A percentile compares a stretch with the other conserved stretches of the same genome.
These are phyloP conservation scores for Bombus waltoni DNA, from an alignment of 1,140 invertebrate genomes.

Conservation along the genomic window DNA sequence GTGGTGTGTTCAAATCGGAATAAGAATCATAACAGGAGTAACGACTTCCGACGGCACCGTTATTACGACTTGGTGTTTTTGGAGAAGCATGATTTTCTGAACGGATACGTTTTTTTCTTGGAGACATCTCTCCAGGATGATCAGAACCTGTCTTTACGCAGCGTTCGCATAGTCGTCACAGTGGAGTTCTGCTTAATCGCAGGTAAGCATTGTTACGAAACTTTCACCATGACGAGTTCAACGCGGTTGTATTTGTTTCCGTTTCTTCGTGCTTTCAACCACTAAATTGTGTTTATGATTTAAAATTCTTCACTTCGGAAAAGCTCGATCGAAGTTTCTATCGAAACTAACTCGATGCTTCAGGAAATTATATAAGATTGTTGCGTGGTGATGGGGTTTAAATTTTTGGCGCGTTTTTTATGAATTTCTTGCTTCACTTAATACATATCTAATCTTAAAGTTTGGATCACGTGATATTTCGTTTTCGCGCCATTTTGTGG, in stretches of 20 bases:
- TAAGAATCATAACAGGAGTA: not conserved
- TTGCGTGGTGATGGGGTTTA: too few relatives aligned
- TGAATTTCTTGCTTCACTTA: not conserved
- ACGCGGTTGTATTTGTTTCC: not conserved
- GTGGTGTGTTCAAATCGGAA: not conserved
- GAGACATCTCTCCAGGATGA: slow-evolving; percentile 67
- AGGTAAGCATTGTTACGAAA: slow-evolving; percentile 66
- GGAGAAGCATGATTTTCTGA: slow-evolving; percentile 56
- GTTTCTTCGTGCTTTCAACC: not conserved
- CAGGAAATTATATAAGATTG: not conserved
- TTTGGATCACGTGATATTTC: not conserved
- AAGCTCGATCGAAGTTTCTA: not conserved
- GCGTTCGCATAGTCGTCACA: slow-evolving; percentile 78
- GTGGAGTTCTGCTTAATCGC: slow-evolving; percentile 82
- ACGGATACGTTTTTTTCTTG: slow-evolving; percentile 57
- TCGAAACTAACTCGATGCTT: not conserved
- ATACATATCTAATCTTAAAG: not conserved
- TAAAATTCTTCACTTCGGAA: not conserved
- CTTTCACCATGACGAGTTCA: not conserved
- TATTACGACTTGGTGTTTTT: too few relatives aligned
- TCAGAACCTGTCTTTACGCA: slow-evolving; percentile 57
- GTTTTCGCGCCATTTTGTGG: not conserved
- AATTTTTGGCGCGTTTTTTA: not conserved
- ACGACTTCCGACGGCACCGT: slow-evolving; percentile 33
- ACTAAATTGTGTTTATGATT: not conserved